These are phyloP conservation scores for Jaculus jaculus DNA, from an alignment of 2,113 vertebrate genomes.

Conservation along the genomic window DNA sequence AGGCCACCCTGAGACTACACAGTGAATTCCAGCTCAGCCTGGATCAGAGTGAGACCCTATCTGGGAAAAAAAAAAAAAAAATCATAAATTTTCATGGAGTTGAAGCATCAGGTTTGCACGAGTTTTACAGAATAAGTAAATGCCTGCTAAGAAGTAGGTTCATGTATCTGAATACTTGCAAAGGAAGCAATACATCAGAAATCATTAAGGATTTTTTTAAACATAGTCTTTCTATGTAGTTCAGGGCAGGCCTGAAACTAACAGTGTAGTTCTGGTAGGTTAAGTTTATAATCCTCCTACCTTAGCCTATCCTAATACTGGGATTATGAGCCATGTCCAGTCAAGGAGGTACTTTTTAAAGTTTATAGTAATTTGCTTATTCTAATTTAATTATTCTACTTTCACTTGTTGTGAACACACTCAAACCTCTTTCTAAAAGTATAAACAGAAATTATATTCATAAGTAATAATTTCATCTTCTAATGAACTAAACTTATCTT, in stretches of 20 bases:
- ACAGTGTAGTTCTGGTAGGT: neutral
- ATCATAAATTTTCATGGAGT: neutral
- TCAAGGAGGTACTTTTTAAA: neutral
- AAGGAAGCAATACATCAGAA: neutral
- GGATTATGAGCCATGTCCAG: neutral
- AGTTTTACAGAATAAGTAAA: neutral
- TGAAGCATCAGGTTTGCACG: neutral
- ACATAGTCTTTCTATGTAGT: neutral
- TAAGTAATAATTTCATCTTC: conserved; percentile 32
- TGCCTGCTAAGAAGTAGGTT: neutral
- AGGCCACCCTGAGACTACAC: no score
- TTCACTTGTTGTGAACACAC: conserved; percentile 26
- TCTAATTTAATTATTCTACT: conserved; percentile 23
- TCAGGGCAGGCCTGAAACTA: neutral
- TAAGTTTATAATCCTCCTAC: neutral
- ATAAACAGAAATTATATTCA: conserved; percentile 24
- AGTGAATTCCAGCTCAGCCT: no score
- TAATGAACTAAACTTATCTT: no score
- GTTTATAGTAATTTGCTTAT: neutral
- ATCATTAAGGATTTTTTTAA: no score
- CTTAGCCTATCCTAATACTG: neutral
- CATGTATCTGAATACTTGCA: neutral
- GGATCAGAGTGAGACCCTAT: no score
- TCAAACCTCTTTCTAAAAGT: conserved; percentile 9
- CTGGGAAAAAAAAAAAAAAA: no score